These are phyloP conservation scores for Cepphus grylle DNA, from an alignment of 2,113 vertebrate genomes.

Conservation along the genomic window DNA sequence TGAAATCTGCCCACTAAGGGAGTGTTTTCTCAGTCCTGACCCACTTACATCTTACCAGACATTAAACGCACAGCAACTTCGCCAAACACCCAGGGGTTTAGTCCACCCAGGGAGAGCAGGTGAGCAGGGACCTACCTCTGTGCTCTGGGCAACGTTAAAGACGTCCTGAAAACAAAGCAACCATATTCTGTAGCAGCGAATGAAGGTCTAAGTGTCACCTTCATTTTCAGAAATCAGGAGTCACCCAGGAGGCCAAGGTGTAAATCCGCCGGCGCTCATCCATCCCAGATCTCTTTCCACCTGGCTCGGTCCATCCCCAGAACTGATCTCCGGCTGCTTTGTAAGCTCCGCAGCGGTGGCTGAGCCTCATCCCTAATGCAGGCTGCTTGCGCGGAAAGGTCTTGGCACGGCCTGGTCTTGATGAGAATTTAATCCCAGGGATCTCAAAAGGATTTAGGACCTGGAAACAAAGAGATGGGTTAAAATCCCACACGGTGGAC, in stretches of 20 bases:
- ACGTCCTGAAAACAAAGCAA: neutral
- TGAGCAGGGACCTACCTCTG: neutral
- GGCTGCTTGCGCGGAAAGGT: neutral
- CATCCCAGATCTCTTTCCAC: neutral
- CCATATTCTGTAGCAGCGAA: neutral
- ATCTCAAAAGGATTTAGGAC: constrained; percentile 15
- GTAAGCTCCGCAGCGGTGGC: neutral
- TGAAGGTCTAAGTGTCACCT: neutral
- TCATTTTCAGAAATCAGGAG: neutral
- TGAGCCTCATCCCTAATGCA: neutral
- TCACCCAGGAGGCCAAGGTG: neutral
- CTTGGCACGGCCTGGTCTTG: neutral
- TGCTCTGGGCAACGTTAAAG: neutral
- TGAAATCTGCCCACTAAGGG: neutral
- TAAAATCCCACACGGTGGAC: neutral
- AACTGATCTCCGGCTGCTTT: neutral
- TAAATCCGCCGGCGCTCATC: neutral
- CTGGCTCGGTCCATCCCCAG: neutral
- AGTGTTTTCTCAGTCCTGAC: neutral
- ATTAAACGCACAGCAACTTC: neutral
- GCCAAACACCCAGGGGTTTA: neutral
- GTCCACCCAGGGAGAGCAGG: accelerated
- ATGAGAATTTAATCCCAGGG: neutral
- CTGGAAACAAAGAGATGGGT: neutral
- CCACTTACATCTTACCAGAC: neutral